These are phyloP conservation scores for Pseudorasbora parva DNA, from an alignment of 2,113 vertebrate species.

Conservation along the genomic window DNA sequence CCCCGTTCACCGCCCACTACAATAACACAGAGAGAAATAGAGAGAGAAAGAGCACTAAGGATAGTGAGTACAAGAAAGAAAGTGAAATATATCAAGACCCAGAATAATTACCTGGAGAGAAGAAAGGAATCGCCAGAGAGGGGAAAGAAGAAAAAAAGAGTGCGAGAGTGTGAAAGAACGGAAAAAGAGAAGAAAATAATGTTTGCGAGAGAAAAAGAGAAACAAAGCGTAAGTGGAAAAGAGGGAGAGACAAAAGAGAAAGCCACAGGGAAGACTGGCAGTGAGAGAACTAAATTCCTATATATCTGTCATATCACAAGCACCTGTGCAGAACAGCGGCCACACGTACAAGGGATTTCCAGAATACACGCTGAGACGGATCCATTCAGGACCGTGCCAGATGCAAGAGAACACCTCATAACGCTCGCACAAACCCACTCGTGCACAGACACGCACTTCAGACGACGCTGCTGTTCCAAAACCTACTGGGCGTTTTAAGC, in stretches of 20 bases:
- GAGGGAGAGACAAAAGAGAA: conserved; percentile 20
- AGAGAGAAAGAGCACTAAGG: conserved; percentile 40
- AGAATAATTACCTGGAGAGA: conserved; percentile 40
- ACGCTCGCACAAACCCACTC: conserved; percentile 24
- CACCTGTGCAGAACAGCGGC: conserved; percentile 5
- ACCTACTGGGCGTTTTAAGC: conserved; percentile 9
- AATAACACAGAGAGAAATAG: conserved; percentile 64
- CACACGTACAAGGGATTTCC: conserved; percentile 29
- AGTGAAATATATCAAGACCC: conserved; percentile 24
- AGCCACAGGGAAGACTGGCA: conserved; percentile 35
- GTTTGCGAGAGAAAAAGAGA: conserved; percentile 5
- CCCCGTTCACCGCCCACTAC: conserved; percentile 75
- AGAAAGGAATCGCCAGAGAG: conserved; percentile 34
- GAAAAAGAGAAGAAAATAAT: conserved; percentile 25
- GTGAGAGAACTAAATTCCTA: conserved; percentile 9
- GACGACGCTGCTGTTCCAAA: not conserved
- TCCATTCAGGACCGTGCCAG: conserved; percentile 29
- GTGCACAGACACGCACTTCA: conserved; percentile 24
- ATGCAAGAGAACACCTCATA: conserved; percentile 10
- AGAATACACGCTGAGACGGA: conserved; percentile 33
- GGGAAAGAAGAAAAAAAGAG: conserved; percentile 45
- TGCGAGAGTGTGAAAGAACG: conserved; percentile 51
- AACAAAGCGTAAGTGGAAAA: conserved; percentile 17
- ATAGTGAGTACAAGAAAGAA: conserved; percentile 15
- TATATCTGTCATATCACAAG: conserved; percentile 39